These are phyloP conservation scores for Hycleus phaleratus DNA, from an alignment of 1,140 invertebrate genomes.

Conservation along the genomic window DNA sequence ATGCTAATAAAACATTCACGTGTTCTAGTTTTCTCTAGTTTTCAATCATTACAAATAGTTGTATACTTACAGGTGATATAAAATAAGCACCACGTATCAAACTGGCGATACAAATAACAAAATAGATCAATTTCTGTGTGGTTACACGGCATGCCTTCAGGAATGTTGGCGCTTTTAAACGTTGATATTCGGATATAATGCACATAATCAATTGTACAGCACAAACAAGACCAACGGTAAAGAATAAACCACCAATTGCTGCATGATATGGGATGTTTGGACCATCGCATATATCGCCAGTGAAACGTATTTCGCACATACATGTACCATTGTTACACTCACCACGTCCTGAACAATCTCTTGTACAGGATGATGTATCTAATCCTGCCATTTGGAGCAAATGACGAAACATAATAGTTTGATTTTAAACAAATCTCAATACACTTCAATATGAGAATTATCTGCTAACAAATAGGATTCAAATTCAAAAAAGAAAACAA, in stretches of 20 bases:
- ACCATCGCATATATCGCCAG: constrained; percentile 53
- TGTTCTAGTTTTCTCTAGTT: too few relatives aligned
- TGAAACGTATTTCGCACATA: constrained; percentile 73
- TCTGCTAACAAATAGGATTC: too few relatives aligned
- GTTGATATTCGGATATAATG: constrained; percentile 71
- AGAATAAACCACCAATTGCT: constrained; percentile 74
- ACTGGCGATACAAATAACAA: constrained; percentile 81
- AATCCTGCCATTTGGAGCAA: constrained; percentile 38
- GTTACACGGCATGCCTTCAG: constrained; percentile 76
- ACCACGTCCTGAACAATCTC: constrained; percentile 79
- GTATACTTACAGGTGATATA: constrained; percentile 68
- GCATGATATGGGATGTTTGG: constrained; percentile 56
- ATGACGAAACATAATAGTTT: constrained; percentile 33
- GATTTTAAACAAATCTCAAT: constrained; percentile 1
- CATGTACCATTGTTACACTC: constrained; percentile 87
- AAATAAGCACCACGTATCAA: constrained; percentile 82
- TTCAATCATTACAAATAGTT: background rate
- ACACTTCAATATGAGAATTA: too few relatives aligned
- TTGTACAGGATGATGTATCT: constrained; percentile 39
- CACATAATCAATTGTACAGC: constrained; percentile 80
- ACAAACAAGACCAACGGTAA: constrained; percentile 76
- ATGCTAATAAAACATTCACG: too few relatives aligned
- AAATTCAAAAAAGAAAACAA: too few relatives aligned
- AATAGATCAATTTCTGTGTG: constrained; percentile 85
- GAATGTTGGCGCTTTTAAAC: constrained; percentile 73